Evolutionary conservation across 2,113 vertebrate genomes (phyloP).

Genomic region (Neolamprologus variostigma): DNA sequence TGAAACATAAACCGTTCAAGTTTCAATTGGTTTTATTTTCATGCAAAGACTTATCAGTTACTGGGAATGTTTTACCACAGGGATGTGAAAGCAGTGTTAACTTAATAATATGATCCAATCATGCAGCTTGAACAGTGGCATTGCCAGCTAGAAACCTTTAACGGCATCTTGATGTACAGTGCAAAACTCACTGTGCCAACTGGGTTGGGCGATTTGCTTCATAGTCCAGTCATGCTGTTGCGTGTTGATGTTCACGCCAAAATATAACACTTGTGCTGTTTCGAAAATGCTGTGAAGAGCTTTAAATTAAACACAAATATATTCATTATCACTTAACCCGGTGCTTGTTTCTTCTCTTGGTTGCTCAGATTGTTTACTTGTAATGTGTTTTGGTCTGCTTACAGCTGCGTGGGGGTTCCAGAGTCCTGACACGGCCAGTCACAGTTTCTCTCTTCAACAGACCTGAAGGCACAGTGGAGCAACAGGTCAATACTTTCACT

Average conservation of each 20-base stretch:
- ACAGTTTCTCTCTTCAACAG: conserved; percentile 66
- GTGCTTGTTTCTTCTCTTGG: not conserved
- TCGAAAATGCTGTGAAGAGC: not conserved
- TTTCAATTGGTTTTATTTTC: not conserved
- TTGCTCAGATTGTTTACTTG: not conserved
- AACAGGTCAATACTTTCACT: conserved; percentile 52
- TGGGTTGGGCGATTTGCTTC: not conserved
- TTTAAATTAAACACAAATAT: not conserved
- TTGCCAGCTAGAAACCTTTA: not conserved
- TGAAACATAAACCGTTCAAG: not conserved
- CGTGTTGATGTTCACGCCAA: not conserved
- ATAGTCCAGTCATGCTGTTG: not conserved
- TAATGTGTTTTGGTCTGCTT: not conserved
- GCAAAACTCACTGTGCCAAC: not conserved
- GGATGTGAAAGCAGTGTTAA: not conserved
- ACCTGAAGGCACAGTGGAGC: conserved; percentile 65
- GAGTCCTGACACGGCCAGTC: conserved; percentile 69
- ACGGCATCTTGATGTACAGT: not conserved
- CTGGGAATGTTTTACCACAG: not conserved
- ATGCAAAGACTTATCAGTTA: not conserved
- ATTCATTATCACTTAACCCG: not conserved
- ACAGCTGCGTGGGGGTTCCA: conserved; percentile 74
- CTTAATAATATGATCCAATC: not conserved
- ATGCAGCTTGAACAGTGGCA: not conserved
- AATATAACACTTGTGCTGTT: not conserved